A percentile compares a stretch with the other conserved stretches of the same genome.
These are phyloP conservation scores for Paragorgia papillata DNA, from an alignment of 92 coral and sea anemone species.

Conservation along the genomic window DNA sequence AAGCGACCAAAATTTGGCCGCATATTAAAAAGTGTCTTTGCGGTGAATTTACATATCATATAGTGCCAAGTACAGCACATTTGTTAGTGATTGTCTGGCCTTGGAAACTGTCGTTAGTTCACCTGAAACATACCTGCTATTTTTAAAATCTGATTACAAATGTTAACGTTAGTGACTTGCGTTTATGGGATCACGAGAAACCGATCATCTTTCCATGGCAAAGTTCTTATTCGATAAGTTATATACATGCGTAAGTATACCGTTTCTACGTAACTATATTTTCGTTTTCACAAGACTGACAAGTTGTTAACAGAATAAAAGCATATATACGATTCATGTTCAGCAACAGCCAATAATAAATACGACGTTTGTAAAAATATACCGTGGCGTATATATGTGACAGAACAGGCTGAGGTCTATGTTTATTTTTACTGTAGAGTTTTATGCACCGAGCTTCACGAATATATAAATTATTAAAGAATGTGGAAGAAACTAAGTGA, in stretches of 20 bases:
- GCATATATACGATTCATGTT: too few relatives aligned
- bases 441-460: neutral
- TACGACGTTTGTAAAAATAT: too few relatives aligned
- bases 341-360: neutral
- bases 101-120: neutral
- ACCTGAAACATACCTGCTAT: neutral
- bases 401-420: too few relatives aligned
- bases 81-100: constrained; percentile 11
- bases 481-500: neutral
- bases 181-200: constrained; percentile 1
- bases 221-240: constrained; percentile 9
- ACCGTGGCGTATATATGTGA: too few relatives aligned
- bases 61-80: constrained; percentile 2
- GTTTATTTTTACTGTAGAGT: neutral
- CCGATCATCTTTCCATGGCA: neutral
- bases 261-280: neutral
- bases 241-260: constrained; percentile 28
- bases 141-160: neutral
- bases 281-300: neutral
- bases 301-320: too few relatives aligned
- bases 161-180: neutral
- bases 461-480: constrained; percentile 17
- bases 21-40: constrained; percentile 17
- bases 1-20: constrained; percentile 26
- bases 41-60: constrained; percentile 39